Base-by-base conservation (phyloP, 2,113 vertebrate genomes). In the Ancistrus triradiatus region DNA sequence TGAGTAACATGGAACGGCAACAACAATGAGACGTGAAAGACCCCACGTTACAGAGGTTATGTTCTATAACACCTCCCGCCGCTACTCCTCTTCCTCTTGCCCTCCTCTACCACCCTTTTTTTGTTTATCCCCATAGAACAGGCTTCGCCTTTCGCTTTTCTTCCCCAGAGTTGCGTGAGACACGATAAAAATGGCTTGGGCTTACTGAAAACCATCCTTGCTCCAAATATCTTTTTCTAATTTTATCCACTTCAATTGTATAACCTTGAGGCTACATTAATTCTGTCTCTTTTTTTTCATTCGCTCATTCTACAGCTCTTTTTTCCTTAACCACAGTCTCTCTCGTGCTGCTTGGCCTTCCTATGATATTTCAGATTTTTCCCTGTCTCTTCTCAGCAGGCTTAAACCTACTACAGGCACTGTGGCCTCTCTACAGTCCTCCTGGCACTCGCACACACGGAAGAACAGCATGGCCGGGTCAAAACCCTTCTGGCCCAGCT, bases 391-490 rank as follows among this genome's bases (percentile, higher is more conserved):
- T n/a, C n/a, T n/a, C n/a, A n/a, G n/a, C n/a, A n/a, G n/a, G n/a
- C n/a, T n/a, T n/a, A n/a, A n/a, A n/a, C n/a, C n/a, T n/a, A n/a
- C n/a, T n/a, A n/a, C n/a, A n/a, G n/a, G n/a, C n/a, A n/a, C n/a
- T n/a, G n/a, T n/a, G n/a, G n/a, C n/a, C n/a, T n/a, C n/a, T n/a
- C n/a, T n/a, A n/a, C n/a, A n/a, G n/a, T n/a, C n/a, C n/a, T n/a
- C n/a, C n/a, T n/a, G n/a, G n/a, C n/a, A 60, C 61, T 56, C 40
- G 40, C 47, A 21, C 55, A 31, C 44, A 57, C 44, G 3, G 59
- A 62, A 55, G 77, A 51, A 78, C 22, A 15, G n/a, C 33, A 2
- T 77, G 73, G 61, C 77, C 63, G 80, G 86, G 87, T 89, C 88
- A 68, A 85, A 86, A 10, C 57, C 18, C 43, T 27, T 44, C 19